phyloP scores from a whole-genome alignment of 2,888 invertebrate species.

The Heliconius hortense region DNA sequence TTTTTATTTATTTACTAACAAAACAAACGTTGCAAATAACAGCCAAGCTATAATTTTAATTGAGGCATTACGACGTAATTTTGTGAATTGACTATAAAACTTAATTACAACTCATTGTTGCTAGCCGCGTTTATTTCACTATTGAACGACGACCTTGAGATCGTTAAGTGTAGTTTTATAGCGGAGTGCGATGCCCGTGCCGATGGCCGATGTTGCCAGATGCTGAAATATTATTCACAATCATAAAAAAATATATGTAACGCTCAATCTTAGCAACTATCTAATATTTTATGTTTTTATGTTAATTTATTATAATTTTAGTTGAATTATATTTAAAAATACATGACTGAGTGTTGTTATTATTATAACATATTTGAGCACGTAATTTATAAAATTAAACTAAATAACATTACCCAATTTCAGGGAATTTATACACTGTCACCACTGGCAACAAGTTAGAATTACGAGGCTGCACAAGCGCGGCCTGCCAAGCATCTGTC shows the following conservation, averaged over 20 bases:
- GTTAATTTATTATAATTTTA: background rate
- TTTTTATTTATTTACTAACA: background rate
- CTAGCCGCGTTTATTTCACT: conserved; percentile 57
- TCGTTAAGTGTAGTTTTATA: conserved; percentile 43
- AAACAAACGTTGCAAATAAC: background rate
- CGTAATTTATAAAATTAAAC: background rate
- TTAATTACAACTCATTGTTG: conserved; percentile 68
- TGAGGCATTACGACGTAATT: conserved; percentile 35
- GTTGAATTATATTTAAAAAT: background rate
- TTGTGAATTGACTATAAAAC: conserved; percentile 52
- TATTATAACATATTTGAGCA: background rate
- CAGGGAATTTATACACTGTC: background rate
- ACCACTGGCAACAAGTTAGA: conserved; percentile 35
- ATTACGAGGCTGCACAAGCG: conserved; percentile 34
- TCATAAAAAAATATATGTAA: background rate
- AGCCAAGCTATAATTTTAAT: conserved; percentile 16
- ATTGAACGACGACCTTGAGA: conserved; percentile 46
- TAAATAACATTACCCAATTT: background rate
- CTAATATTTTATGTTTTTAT: background rate
- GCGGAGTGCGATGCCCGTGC: conserved; percentile 41
- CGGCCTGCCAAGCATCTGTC: conserved; percentile 35
- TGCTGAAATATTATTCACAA: background rate
- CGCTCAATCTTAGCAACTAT: background rate
- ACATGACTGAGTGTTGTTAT: too few species aligned
- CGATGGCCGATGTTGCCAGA: conserved; percentile 30